A percentile compares a stretch with the other conserved stretches of the same genome.
phyloP scores from a whole-genome alignment of 2,797 vertebrate species.

The Sebastes elongatus region DNA sequence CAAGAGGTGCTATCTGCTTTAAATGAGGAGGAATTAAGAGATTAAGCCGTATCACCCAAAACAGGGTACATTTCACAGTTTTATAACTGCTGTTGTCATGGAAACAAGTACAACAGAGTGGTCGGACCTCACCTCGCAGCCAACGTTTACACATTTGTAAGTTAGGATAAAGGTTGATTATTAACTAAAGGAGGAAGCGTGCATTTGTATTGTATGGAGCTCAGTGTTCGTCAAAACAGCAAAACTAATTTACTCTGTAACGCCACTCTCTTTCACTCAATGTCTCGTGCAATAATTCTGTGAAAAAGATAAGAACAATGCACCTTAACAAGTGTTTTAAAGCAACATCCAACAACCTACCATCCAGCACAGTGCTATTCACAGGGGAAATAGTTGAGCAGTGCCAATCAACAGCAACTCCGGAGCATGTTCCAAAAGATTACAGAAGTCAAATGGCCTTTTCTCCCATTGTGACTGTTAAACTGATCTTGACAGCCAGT shows the following conservation, averaged over 20 bases:
- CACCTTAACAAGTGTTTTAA: slow-evolving; percentile 36
- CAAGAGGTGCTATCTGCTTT: neutral
- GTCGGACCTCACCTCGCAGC: slow-evolving; percentile 19
- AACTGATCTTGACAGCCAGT: slow-evolving; percentile 80
- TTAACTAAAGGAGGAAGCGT: slow-evolving; percentile 64
- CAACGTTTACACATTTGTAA: slow-evolving; percentile 37
- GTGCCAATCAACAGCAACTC: slow-evolving; percentile 67
- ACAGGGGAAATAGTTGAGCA: slow-evolving; percentile 44
- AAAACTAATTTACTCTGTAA: slow-evolving; percentile 8
- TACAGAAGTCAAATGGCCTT: slow-evolving; percentile 80
- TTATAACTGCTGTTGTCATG: slow-evolving; percentile 8
- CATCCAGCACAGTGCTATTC: slow-evolving; percentile 39
- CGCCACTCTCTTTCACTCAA: slow-evolving; percentile 6
- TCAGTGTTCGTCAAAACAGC: slow-evolving; percentile 1
- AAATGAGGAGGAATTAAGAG: neutral
- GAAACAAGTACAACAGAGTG: slow-evolving; percentile 16
- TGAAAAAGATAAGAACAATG: slow-evolving; percentile 37
- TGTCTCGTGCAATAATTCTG: slow-evolving; percentile 9
- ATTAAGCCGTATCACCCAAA: neutral
- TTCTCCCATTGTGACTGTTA: slow-evolving; percentile 78
- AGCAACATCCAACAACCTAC: slow-evolving; percentile 36
- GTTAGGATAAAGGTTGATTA: slow-evolving; percentile 47
- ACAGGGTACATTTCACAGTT: neutral
- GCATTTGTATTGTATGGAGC: slow-evolving; percentile 25
- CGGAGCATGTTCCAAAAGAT: slow-evolving; percentile 74